Base-by-base conservation (phyloP, 1,140 invertebrate species). In the Belonocnema kinseyi region DNA sequence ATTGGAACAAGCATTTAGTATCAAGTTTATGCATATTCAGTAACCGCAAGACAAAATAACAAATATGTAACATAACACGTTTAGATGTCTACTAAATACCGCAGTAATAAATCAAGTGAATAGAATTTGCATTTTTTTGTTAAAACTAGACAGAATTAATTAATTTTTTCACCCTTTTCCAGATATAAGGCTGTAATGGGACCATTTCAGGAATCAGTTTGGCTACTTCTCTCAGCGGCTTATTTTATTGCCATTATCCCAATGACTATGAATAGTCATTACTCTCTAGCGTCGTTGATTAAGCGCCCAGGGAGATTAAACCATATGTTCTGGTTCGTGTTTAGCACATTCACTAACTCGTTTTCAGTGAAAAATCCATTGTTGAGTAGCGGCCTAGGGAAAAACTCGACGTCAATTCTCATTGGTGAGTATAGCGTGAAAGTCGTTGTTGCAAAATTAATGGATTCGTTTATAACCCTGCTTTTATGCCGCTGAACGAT, bases 311-410 rank as follows among this genome's bases (percentile, higher is more conserved):
- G 93, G 52, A 94, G 95, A 90, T 90, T 95, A 17, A 94, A 95
- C 87, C 95, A 95, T 79, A 95, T 95, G 94, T 95, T 95, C 86
- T 95, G 94, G 94, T 96, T 95, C 86, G 95, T 96, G 17, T 96
- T 96, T 81, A 95, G 95, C 12, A 96, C 95, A 54, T 96, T 96
- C 87, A 96, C 95, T 2, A 96, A 96, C 83, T 94, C 94, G 78
- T 96, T 96, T 78, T 94, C 94, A 4, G 95, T 96, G 82, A 92
- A 91, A 52, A 94, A 94, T 6, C 93, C 93, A 80, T 93, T 94
- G 75, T 94, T 94, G 2, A 95, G 95, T 94, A 93, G 92, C 61
- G 94, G 93, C 81, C 93, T 94, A 1, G 92, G 93, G n/a, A 95
- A 94, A 85, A 90, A 92, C 56, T 94, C 95, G 0, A 95, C 94